Base-by-base conservation (phyloP, 2,797 vertebrate genomes). In the Acanthurus tractus region DNA sequence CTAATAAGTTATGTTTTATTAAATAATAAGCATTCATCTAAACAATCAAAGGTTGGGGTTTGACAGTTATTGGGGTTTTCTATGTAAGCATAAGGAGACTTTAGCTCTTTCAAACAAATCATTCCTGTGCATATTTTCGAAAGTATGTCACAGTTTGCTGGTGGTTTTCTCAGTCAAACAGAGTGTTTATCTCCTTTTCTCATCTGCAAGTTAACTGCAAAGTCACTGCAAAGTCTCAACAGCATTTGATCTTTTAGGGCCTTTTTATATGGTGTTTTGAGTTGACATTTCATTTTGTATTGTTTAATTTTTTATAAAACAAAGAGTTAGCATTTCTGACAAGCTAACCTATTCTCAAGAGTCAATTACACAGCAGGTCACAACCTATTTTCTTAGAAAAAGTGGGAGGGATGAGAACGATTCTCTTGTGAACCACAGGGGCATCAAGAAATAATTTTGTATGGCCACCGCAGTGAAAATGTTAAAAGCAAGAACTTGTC, bases 111-210 rank as follows among this genome's bases (percentile, higher is more conserved):
- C 20, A 34, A 11, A 20, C 25, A 8, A 50, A 42, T n/a, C 29
- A 14, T 22, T 54, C n/a, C 10, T 29, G 1, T 14, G n/a, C 54
- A 14, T 8, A 25, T 3, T 53, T 65, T 14, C 3, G 23, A 48
- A 75, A 66, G 68, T 18, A 68, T 89, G 73, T 93, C 82, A 73
- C 84, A 73, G 56, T 74, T 82, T 83, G 66, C 57, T 77, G 72
- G 3, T 44, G 45, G 11, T 76, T 86, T 71, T 74, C 58, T 70
- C 18, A 55, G 61, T 61, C 55, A 86, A 72, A 78, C 54, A 57
- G 70, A 50, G 8, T 4, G 17, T 40, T 14, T 36, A 22, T 68
- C 52, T 63, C 54, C 11, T 63, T 42, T 74, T 72, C 49, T 62
- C 2, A 29, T 79, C 14, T 74, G 58, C 2, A 36, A 6, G 1